phyloP scores from a whole-genome alignment of 2,888 invertebrate genomes.

The Watsonalla binaria region DNA sequence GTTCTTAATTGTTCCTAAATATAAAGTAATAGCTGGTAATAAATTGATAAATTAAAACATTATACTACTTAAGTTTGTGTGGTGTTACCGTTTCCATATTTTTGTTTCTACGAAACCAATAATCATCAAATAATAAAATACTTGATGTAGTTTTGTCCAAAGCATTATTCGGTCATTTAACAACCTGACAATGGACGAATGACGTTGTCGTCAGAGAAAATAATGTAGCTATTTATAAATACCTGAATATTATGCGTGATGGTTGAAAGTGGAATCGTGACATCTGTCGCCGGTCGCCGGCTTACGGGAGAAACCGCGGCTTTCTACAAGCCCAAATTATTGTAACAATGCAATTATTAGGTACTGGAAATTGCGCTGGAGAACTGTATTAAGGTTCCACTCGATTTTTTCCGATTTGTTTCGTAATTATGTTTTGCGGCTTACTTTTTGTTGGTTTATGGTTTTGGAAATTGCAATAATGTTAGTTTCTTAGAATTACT shows the following conservation, averaged over 20 bases:
- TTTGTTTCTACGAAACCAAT: no score
- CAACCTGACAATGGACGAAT: not conserved
- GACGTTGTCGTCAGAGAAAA: not conserved
- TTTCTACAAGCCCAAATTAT: constrained; percentile 46
- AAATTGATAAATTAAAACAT: no score
- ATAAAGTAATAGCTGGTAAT: no score
- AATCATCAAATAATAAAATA: not conserved
- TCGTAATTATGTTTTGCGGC: not conserved
- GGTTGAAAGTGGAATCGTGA: constrained; percentile 56
- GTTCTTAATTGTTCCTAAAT: not conserved
- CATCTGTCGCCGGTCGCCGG: constrained; percentile 36
- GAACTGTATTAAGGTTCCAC: not conserved
- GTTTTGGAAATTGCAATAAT: not conserved
- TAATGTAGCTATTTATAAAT: constrained; percentile 10
- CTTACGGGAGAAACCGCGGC: constrained; percentile 41
- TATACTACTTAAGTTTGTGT: no score
- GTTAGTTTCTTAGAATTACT: no score
- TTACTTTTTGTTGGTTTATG: not conserved
- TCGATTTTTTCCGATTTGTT: not conserved
- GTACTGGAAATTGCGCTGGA: constrained; percentile 1
- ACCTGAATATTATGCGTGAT: constrained; percentile 35
- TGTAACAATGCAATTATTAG: constrained; percentile 18
- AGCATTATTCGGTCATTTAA: not conserved
- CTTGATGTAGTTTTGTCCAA: not conserved
- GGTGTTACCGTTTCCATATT: no score